A percentile compares a stretch with the other conserved stretches of the same genome.
These are phyloP conservation scores for Coregonus suidteri DNA, from an alignment of 2,797 vertebrate species.

Conservation along the genomic window DNA sequence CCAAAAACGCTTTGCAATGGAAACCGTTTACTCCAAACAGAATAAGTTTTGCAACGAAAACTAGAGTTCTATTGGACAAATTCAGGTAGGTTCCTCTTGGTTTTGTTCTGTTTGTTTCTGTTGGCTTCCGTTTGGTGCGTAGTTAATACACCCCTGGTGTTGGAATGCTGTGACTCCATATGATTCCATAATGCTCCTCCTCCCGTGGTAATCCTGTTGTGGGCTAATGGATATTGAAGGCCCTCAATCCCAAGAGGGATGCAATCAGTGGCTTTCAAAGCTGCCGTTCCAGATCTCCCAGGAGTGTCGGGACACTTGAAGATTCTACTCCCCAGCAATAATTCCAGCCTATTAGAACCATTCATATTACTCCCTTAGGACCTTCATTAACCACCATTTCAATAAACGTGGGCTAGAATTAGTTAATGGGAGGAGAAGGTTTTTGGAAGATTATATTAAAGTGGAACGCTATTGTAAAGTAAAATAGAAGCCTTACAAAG, in stretches of 20 bases:
- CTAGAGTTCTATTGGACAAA: too few relatives aligned
- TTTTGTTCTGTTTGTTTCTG: too few relatives aligned
- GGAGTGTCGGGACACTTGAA: conserved; percentile 16
- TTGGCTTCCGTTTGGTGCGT: too few relatives aligned
- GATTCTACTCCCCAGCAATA: not conserved
- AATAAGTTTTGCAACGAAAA: too few relatives aligned
- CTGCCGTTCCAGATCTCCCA: conserved; percentile 1
- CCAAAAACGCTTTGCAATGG: too few relatives aligned
- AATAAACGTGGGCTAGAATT: conserved; percentile 3
- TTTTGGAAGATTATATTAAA: conserved; percentile 6
- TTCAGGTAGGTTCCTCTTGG: too few relatives aligned
- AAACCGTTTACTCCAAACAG: too few relatives aligned
- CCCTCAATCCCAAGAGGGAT: not conserved
- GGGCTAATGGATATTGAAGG: conserved; percentile 9
- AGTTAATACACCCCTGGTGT: not conserved
- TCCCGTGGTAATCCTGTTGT: conserved; percentile 11
- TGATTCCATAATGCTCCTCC: not conserved
- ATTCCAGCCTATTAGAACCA: conserved; percentile 10
- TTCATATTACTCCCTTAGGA: conserved; percentile 1
- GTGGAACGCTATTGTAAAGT: not conserved
- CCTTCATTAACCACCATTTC: not conserved
- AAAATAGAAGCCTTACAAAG: not conserved
- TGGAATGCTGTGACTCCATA: not conserved
- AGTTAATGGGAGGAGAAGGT: not conserved
- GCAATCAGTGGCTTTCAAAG: not conserved